Base-by-base conservation (phyloP, 2,113 vertebrate genomes). In the Urocitellus parryii region DNA sequence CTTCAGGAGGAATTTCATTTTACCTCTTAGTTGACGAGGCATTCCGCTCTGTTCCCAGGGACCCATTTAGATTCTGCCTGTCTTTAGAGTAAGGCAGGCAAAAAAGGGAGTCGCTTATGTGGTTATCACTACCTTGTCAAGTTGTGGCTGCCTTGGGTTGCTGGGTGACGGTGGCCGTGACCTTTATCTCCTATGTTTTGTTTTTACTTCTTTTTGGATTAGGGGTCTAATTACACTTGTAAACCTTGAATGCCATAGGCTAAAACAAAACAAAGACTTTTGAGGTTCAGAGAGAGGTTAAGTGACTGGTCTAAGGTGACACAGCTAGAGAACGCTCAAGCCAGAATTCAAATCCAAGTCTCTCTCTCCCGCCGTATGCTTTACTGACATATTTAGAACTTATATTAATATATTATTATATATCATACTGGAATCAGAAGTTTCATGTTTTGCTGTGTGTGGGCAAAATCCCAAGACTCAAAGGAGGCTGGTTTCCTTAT, bases 331-430 rank as follows among this genome's bases (percentile, higher is more conserved):
- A 82, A 74, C 8, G 18, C 91, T 88, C 20, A 70, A 56, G 42
- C 10, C 79, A 70, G 74, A 88, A 78, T 63, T 79, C 65, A 95
- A 86, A 61, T 16, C 37, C 25, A 76, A 48, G 20, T 37, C 70
- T 37, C 42, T 56, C 82, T 94, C 42, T 77, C 8, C 16, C 80
- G 80, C 39, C 73, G 81, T 24, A 70, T 12, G 45, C 22, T 74
- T 81, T 78, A 89, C 17, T 13, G 27, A 78, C 39, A 51, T 61
- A 42, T 65, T 96, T 61, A 94, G 78, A 92, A 80, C 67, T 95
- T 37, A 37, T 51, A 78, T 88, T 48, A 84, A 8, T 63, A 32
- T 51, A 78, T 88, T 48, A 84, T 5, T 63, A 32, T 8, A 22
- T 58, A 58, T 58, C 48, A 37, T 25, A 65, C 16, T 45, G 63